Evolutionary conservation across 2,797 vertebrate genomes (phyloP).

Genomic region (Meda fulgida): DNA sequence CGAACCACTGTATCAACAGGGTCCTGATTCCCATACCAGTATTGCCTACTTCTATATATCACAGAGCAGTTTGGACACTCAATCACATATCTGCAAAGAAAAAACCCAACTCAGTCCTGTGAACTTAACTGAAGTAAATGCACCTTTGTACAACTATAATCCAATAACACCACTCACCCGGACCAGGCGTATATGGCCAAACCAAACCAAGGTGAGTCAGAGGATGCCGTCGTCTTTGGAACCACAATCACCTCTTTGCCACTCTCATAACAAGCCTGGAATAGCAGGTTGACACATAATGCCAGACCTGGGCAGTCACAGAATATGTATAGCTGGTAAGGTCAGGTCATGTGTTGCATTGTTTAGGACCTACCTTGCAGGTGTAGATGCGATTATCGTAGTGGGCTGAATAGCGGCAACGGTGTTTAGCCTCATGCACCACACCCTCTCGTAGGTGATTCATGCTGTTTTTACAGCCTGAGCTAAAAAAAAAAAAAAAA

Average conservation of each 20-base stretch:
- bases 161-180: slow-evolving; percentile 83
- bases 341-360: neutral
- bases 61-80: slow-evolving; percentile 96
- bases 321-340: neutral
- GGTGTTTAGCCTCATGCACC: slow-evolving; percentile 90
- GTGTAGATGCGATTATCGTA: slow-evolving; percentile 97
- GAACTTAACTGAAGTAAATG: neutral
- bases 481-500: slow-evolving; percentile 72
- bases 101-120: neutral
- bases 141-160: neutral
- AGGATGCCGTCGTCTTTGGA: slow-evolving; percentile 98
- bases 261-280: slow-evolving; percentile 93
- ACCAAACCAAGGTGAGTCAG: slow-evolving; percentile 97
- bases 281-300: slow-evolving; percentile 52
- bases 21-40: slow-evolving; percentile 99
- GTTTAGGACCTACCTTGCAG: slow-evolving; percentile 86
- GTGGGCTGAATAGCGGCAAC: slow-evolving; percentile 94
- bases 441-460: slow-evolving; percentile 95
- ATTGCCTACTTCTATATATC: slow-evolving; percentile 96
- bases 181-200: slow-evolving; percentile 99
- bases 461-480: slow-evolving; percentile 97
- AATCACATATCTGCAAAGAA: slow-evolving; percentile 88
- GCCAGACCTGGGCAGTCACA: neutral
- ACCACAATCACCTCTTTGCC: slow-evolving; percentile 97
- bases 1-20: slow-evolving; percentile 97